phyloP scores from a whole-genome alignment of 2,797 vertebrate genomes.

The Mallotus villosus region DNA sequence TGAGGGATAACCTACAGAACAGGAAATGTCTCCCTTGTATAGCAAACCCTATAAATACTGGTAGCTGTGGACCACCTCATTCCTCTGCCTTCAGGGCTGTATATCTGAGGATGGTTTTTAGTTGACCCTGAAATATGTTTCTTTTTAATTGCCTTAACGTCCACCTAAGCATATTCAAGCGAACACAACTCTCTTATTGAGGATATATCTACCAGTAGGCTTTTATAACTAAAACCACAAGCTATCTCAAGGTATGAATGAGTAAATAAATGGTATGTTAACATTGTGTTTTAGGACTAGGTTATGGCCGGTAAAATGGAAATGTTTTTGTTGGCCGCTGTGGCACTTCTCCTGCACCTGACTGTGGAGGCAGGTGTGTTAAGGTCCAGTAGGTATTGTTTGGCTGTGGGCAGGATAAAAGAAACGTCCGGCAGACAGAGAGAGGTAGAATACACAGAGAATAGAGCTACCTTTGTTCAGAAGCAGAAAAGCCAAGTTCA shows the following conservation, averaged over 20 bases:
- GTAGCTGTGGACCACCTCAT: conserved; percentile 5
- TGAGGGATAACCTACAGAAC: conserved; percentile 22
- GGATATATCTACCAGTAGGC: neutral
- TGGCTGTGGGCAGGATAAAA: neutral
- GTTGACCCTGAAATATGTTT: neutral
- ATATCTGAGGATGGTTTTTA: neutral
- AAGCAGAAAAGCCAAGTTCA: neutral
- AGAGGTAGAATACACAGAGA: neutral
- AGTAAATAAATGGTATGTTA: neutral
- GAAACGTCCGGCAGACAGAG: neutral
- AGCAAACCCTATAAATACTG: conserved; percentile 21
- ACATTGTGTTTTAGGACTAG: neutral
- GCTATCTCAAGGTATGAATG: neutral
- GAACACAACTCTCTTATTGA: neutral
- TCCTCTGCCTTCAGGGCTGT: conserved; percentile 14
- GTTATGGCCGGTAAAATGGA: neutral
- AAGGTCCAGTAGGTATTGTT: neutral
- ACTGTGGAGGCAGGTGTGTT: neutral
- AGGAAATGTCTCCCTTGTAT: neutral
- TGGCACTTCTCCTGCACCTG: too few relatives aligned
- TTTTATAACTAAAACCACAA: neutral
- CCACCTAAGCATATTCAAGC: neutral
- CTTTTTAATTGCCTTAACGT: neutral
- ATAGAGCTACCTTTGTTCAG: neutral
- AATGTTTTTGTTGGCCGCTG: neutral